Base-by-base conservation (phyloP, 1,140 invertebrate species). In the Carposina sasakii region DNA sequence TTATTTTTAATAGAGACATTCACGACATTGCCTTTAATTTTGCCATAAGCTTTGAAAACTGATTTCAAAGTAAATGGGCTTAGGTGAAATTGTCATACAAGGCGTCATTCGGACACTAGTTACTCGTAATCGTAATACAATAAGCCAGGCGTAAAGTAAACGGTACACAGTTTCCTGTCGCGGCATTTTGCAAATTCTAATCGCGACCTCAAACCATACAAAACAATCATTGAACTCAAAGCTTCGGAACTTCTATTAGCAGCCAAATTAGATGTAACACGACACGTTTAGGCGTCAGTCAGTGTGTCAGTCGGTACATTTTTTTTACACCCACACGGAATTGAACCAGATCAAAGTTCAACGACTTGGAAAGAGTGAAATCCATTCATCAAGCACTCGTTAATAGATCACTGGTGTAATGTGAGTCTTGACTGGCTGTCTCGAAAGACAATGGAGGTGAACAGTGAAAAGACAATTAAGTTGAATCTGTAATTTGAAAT, bases 331-430 rank as follows among this genome's bases (percentile, higher is more conserved):
- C 74, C 72, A 79, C 76, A 60, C 60, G 23, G 45, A 57, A 61
- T 44, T 44, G 57, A 82, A 76, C 61, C 63, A 70, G 74, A 69
- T 54, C 74, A 77, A 71, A 82, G 77, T 77, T 79, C 76, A 77
- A 69, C 56, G 76, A 74, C 76, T 71, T 63, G 22, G 30, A 63
- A 64, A 65, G 57, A 79, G 76, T 76, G 67, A 73, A 68, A 71
- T 62, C 70, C 67, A 78, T 81, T 79, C 73, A 76, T 73, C 67
- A 70, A 65, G 59, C 59, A 65, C 71, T 66, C 65, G 68, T 75
- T 51, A 63, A 42, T 75, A 69, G 65, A 70, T 67, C 65, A 63
- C 60, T 70, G 63, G 67, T 71, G 60, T n/a, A n/a, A n/a, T n/a
- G n/a, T n/a, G n/a, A n/a, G n/a, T n/a, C n/a, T n/a, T n/a, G n/a